Evolutionary conservation across 2,113 vertebrate genomes (phyloP), one percentile per base, ranked within the genome.

Genomic region (Pteronura brasiliensis): DNA sequence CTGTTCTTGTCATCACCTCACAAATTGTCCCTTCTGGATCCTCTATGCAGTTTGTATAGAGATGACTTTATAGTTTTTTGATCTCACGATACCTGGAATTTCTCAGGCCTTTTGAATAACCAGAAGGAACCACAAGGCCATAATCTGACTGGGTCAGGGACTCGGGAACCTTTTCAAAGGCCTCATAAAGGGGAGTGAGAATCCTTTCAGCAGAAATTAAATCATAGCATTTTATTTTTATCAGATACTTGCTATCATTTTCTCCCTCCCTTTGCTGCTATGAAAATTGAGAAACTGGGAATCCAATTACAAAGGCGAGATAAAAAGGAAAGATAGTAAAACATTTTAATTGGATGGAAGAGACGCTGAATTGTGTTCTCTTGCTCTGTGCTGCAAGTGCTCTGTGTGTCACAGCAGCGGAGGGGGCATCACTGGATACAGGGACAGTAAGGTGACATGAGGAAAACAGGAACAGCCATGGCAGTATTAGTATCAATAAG

Each of bases 291-390:
- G 98, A 98, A 98, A 98, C 89, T 95, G 95, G 97, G 98, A 99
- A 98, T 98, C 98, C 98, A 99, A 98, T 99, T 99, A 99, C 98
- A 98, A 98, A 98, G 81, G 39, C 29, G 4, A 98, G 98, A 99
- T 98, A 97, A 98, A 98, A 98, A 88, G 74, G 49, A 96, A 97
- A 94, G 98, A 99, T 98, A 98, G 97, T 63, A 88, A 97, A 97
- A 97, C 96, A 97, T 98, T 98, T 98, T 99, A 99, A 99, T 99
- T 98, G 98, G 96, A 97, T 98, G 97, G 97, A 93, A 93, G 96
- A 97, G 95, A 96, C 57, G 9, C 29, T 52, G 95, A 97, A 89
- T 84, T 13, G 31, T 94, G 96, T 93, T 96, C 81, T 72, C 71
- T 31, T 77, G 82, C 92, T 47, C 80, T 34, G n/a, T 36, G 87